Conservation (phyloP, 2,797 vertebrate species). For the Phalloptychus januarius region DNA sequence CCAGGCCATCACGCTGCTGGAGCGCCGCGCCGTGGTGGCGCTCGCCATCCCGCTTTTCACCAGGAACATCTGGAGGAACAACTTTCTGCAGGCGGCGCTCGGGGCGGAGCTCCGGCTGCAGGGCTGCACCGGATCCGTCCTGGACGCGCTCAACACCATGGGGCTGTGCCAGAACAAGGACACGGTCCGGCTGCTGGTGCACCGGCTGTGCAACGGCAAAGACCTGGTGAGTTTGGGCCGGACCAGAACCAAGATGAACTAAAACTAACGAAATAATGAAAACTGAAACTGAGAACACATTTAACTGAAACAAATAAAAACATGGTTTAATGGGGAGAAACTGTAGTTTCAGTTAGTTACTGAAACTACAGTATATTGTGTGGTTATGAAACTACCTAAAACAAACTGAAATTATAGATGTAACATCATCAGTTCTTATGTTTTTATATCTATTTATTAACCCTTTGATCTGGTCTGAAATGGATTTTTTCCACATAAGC, state of each 20-base stretch:
- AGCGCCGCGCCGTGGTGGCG: slow-evolving; percentile 65
- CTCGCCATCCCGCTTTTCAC: slow-evolving; percentile 74
- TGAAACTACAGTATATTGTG: no score
- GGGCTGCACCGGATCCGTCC: slow-evolving; percentile 65
- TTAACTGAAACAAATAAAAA: no score
- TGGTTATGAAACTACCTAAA: no score
- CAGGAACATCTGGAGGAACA: slow-evolving; percentile 76
- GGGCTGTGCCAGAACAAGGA: slow-evolving; percentile 77
- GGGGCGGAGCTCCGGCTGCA: slow-evolving; percentile 71
- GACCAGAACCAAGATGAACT: background rate
- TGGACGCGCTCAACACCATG: slow-evolving; percentile 72
- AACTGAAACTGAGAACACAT: no score
- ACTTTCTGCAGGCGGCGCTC: slow-evolving; percentile 72
- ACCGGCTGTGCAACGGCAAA: slow-evolving; percentile 51
- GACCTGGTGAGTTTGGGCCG: slow-evolving; percentile 45
- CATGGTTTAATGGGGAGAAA: no score
- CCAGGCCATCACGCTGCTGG: slow-evolving; percentile 65
- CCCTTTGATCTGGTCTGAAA: no score
- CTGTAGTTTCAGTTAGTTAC: no score
- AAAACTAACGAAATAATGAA: no score
- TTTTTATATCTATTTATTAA: no score
- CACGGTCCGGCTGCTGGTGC: slow-evolving; percentile 65
- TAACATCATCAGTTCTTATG: no score
- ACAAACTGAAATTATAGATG: no score
- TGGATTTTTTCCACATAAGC: no score